A percentile compares a stretch with the other conserved stretches of the same genome.
Conservation (phyloP, 2,113 vertebrate species). For the Ictalurus furcatus region DNA sequence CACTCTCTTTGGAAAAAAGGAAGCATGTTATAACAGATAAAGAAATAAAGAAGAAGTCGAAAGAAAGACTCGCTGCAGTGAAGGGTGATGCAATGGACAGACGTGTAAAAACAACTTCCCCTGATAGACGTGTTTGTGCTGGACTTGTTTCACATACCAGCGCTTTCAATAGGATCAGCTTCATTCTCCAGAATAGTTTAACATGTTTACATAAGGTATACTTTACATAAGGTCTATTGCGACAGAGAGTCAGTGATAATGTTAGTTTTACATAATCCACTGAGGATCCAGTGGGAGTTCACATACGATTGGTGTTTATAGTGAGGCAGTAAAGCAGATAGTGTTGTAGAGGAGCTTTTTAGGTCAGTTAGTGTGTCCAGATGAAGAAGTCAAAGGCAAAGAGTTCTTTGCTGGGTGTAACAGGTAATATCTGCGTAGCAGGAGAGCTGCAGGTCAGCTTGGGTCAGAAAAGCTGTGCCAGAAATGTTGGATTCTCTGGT, state of each 20-base stretch:
- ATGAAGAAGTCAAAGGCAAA: constrained; percentile 26
- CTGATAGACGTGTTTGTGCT: not conserved
- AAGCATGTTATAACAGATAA: constrained; percentile 18
- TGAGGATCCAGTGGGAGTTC: not conserved
- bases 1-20: not conserved
- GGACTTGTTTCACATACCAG: not conserved
- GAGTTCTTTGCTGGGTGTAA: constrained; percentile 3
- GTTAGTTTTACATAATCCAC: constrained; percentile 4
- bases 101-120: constrained; percentile 25
- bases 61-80: not conserved
- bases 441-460: not conserved
- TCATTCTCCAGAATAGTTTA: not conserved
- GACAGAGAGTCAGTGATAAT: not conserved
- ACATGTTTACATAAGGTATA: not conserved
- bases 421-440: not conserved
- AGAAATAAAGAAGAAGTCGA: not conserved
- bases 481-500: not conserved
- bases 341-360: not conserved
- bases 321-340: not conserved
- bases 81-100: constrained; percentile 6
- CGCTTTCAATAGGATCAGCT: not conserved
- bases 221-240: not conserved
- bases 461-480: not conserved
- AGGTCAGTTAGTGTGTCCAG: not conserved
- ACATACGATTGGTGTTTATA: not conserved